phyloP scores from a whole-genome alignment of 2,797 vertebrate species.

The Characodon lateralis region DNA sequence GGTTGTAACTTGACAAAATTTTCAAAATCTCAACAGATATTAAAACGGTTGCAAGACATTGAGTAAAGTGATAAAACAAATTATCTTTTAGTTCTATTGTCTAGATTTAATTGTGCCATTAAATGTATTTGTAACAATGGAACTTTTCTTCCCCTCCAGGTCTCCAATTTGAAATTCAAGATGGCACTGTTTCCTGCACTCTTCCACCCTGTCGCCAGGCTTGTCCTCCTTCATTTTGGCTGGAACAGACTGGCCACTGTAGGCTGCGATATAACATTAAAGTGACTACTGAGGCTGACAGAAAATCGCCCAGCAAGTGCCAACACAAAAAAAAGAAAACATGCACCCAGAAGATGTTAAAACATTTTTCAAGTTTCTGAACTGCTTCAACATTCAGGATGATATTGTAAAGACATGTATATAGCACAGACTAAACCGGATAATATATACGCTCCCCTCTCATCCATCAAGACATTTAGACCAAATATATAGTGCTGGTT shows the following conservation, averaged over 20 bases:
- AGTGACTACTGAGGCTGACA: constrained; percentile 91
- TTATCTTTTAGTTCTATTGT: neutral
- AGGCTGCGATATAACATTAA: constrained; percentile 92
- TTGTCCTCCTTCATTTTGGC: constrained; percentile 91
- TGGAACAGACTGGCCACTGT: constrained; percentile 89
- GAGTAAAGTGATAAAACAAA: neutral
- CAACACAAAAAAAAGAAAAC: constrained; percentile 85
- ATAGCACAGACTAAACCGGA: constrained; percentile 99
- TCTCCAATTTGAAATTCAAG: constrained; percentile 95
- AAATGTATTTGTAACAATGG: constrained; percentile 8
- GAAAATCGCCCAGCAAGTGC: constrained; percentile 94
- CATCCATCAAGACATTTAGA: constrained; percentile 93
- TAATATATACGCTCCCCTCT: constrained; percentile 98
- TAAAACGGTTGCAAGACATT: neutral
- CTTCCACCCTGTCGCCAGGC: constrained; percentile 94
- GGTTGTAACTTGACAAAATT: neutral
- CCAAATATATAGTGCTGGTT: constrained; percentile 93
- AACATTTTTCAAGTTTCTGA: constrained; percentile 93
- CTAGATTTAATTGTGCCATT: neutral
- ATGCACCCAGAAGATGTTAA: constrained; percentile 63
- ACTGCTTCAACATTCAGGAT: constrained; percentile 99
- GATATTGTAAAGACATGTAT: constrained; percentile 99
- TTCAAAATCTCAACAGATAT: neutral
- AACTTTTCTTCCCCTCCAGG: constrained; percentile 76
- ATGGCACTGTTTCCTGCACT: constrained; percentile 99